Conservation (phyloP, 92 coral and sea anemone genomes). For the Pocillopora meandrina region DNA sequence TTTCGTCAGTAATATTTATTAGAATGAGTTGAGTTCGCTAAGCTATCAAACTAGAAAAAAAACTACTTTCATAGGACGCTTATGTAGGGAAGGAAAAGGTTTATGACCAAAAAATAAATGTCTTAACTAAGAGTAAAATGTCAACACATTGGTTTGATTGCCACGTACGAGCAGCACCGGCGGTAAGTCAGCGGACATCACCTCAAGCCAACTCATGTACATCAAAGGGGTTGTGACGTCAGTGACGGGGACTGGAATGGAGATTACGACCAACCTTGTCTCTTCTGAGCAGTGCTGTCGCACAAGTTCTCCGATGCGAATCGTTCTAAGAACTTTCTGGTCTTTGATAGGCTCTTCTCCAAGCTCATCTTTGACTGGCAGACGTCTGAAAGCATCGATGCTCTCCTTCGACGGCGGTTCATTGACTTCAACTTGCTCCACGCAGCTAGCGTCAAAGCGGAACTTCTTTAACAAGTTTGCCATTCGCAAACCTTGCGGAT, state of each 20-base stretch:
- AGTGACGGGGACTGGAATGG: slow-evolving; percentile 93
- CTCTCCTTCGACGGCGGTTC: slow-evolving; percentile 80
- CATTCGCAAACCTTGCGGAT: slow-evolving; percentile 73
- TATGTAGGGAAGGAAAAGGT: neutral
- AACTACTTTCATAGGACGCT: no score
- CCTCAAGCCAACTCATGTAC: slow-evolving; percentile 99
- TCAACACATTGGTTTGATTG: slow-evolving; percentile 91
- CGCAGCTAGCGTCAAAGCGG: slow-evolving; percentile 85
- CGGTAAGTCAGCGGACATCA: slow-evolving; percentile 81
- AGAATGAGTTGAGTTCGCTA: no score
- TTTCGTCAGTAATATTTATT: no score
- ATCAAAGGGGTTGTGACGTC: slow-evolving; percentile 85
- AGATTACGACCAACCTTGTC: slow-evolving; percentile 85
- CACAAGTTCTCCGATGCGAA: slow-evolving; percentile 93
- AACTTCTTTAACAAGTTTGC: slow-evolving; percentile 90
- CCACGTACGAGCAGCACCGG: slow-evolving; percentile 95
- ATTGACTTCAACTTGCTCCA: slow-evolving; percentile 67
- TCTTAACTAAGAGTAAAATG: slow-evolving; percentile 81
- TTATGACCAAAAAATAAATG: neutral
- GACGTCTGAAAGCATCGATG: slow-evolving; percentile 75
- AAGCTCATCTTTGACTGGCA: slow-evolving; percentile 74
- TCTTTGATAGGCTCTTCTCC: slow-evolving; percentile 66
- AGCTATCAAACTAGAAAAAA: no score
- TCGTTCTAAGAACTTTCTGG: slow-evolving; percentile 87
- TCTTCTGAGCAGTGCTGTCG: slow-evolving; percentile 72